Conservation (phyloP, 2,888 invertebrate genomes). For the Cristatella mucedo region DNA sequence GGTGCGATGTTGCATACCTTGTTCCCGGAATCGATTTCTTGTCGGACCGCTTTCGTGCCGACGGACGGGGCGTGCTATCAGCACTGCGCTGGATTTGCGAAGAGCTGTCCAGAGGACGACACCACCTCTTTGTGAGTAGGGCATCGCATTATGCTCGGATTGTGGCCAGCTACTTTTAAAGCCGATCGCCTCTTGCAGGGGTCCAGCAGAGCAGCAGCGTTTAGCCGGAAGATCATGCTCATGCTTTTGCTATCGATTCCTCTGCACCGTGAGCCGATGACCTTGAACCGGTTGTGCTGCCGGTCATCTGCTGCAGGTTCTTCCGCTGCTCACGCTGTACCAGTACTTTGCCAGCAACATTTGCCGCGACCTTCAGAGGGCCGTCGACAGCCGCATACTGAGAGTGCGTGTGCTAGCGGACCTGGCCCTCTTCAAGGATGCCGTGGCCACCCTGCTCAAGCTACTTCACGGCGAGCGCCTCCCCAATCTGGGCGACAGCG, state of each 20-base stretch:
- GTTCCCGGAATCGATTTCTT: conserved; percentile 32
- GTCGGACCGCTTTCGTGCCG: conserved; percentile 31
- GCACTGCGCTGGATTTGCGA: conserved; percentile 32
- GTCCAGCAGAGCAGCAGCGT: too few relatives aligned
- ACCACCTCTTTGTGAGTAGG: conserved; percentile 31
- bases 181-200: too few relatives aligned
- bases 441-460: conserved; percentile 20
- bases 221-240: too few relatives aligned
- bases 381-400: conserved; percentile 32
- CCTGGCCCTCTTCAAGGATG: conserved; percentile 29
- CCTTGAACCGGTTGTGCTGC: too few relatives aligned
- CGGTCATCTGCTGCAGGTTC: conserved; percentile 22
- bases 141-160: too few relatives aligned
- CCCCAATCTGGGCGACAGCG: conserved; percentile 28
- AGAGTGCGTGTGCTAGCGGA: conserved; percentile 29
- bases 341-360: conserved; percentile 33
- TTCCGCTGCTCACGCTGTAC: conserved; percentile 33
- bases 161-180: too few relatives aligned
- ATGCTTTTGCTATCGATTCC: too few relatives aligned
- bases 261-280: too few relatives aligned
- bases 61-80: conserved; percentile 29
- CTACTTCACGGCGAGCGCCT: conserved; percentile 31
- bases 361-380: conserved; percentile 31
- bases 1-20: conserved; percentile 30
- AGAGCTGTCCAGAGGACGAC: conserved; percentile 28